Evolutionary conservation across 2,113 vertebrate species (phyloP).

Genomic region (Alligator sinensis): DNA sequence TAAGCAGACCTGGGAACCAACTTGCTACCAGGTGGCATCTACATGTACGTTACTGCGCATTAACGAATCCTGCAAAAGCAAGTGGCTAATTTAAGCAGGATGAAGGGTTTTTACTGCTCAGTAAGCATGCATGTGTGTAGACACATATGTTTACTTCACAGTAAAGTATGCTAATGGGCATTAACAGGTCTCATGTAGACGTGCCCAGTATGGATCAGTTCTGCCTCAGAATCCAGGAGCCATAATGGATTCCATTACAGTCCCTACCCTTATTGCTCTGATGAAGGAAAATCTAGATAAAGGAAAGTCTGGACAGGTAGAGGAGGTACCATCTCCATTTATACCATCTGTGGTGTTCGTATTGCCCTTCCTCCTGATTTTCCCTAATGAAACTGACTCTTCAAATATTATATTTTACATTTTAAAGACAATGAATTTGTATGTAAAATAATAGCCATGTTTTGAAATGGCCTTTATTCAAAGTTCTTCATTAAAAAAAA

Average conservation of each 20-base stretch:
- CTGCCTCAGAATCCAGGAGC: neutral
- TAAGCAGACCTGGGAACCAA: too few relatives aligned
- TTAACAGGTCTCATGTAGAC: too few relatives aligned
- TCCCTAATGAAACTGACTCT: neutral
- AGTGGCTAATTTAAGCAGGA: too few relatives aligned
- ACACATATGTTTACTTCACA: too few relatives aligned
- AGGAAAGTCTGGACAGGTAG: neutral
- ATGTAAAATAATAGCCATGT: neutral
- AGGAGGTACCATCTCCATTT: neutral
- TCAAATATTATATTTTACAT: neutral
- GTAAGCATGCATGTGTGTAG: too few relatives aligned
- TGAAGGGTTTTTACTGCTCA: too few relatives aligned
- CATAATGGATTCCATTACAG: neutral
- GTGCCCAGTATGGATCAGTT: neutral
- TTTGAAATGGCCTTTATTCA: too few relatives aligned
- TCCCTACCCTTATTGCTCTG: neutral
- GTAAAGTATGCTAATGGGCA: too few relatives aligned
- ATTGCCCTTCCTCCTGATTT: neutral
- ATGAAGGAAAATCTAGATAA: neutral
- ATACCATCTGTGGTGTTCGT: neutral
- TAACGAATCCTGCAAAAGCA: too few relatives aligned
- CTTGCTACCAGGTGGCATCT: too few relatives aligned
- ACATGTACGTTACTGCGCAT: too few relatives aligned
- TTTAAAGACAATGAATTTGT: neutral
- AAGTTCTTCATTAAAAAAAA: neutral